phyloP scores from a whole-genome alignment of 30 jellyfish, hydroid and myxozoan genomes.

The Cassiopea andromeda region DNA sequence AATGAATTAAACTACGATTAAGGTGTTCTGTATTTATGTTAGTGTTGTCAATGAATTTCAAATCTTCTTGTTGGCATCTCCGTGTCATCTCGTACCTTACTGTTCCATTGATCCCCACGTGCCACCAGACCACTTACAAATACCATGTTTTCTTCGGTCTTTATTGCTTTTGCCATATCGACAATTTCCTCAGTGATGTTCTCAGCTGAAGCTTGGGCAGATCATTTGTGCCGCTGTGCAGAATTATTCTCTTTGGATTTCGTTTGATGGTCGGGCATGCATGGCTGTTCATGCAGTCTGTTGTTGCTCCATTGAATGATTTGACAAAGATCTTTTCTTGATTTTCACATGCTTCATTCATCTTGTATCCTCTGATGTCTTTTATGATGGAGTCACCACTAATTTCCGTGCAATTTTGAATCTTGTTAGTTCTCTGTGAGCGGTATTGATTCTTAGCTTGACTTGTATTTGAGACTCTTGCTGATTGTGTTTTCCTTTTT shows the following conservation, averaged over 20 bases:
- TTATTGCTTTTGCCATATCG: neutral
- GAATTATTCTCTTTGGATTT: slow-evolving; percentile 8
- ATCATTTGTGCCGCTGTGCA: slow-evolving; percentile 53
- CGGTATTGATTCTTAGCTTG: too few species aligned
- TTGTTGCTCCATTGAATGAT: slow-evolving; percentile 30
- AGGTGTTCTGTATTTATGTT: too few species aligned
- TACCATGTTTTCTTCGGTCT: neutral
- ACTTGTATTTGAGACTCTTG: too few species aligned
- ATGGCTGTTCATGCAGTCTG: slow-evolving; percentile 9
- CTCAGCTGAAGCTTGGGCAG: neutral
- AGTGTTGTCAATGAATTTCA: too few species aligned
- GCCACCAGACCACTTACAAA: neutral
- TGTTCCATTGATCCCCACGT: too few species aligned
- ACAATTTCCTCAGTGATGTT: neutral
- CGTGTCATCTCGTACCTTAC: too few species aligned
- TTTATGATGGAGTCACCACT: neutral
- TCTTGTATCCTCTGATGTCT: slow-evolving; percentile 8
- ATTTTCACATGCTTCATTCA: neutral
- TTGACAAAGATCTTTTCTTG: neutral
- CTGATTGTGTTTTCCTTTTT: too few species aligned
- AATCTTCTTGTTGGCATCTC: too few species aligned
- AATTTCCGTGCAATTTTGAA: neutral
- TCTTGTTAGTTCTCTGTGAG: too few species aligned
- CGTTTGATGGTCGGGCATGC: neutral
- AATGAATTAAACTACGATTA: too few species aligned